A percentile compares a stretch with the other conserved stretches of the same genome.
Evolutionary conservation across 2,113 vertebrate species (phyloP).

Genomic region (Salminus brasiliensis): DNA sequence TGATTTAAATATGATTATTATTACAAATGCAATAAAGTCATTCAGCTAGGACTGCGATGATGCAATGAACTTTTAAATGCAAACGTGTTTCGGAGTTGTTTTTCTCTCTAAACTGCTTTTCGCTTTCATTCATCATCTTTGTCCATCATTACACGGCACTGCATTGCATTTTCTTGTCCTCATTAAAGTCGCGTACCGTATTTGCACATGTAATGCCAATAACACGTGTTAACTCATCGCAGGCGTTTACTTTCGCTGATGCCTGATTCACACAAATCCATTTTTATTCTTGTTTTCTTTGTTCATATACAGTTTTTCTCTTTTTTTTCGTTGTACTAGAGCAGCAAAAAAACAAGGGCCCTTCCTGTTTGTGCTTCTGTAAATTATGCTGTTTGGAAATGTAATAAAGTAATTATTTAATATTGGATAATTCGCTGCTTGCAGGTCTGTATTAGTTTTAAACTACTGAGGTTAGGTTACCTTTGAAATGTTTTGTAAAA

Average conservation of each 20-base stretch:
- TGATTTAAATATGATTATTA: conserved; percentile 21
- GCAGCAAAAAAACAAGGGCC: conserved; percentile 60
- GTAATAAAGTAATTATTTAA: conserved; percentile 63
- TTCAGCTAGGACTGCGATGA: conserved; percentile 29
- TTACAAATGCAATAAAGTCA: conserved; percentile 52
- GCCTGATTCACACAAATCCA: neutral
- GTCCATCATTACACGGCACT: conserved; percentile 20
- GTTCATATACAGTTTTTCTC: conserved; percentile 40
- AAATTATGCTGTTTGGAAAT: conserved; percentile 57
- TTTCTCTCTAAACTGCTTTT: conserved; percentile 12
- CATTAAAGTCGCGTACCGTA: conserved; percentile 34
- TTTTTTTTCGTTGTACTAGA: conserved; percentile 67
- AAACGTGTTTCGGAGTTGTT: conserved; percentile 7
- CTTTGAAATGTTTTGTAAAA: conserved; percentile 78
- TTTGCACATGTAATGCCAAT: conserved; percentile 33
- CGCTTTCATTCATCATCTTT: conserved; percentile 28
- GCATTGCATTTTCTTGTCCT: conserved; percentile 25
- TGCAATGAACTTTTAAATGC: neutral
- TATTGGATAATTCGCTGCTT: conserved; percentile 61
- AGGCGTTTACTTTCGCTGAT: neutral
- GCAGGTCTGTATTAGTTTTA: conserved; percentile 66
- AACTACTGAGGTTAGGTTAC: conserved; percentile 65
- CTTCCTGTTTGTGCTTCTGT: conserved; percentile 57
- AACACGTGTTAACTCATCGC: conserved; percentile 3
- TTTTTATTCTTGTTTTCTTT: conserved; percentile 24